A percentile compares a stretch with the other conserved stretches of the same genome.
These are phyloP conservation scores for Heliconius hermathena DNA, from an alignment of 1,140 invertebrate species.

Conservation along the genomic window DNA sequence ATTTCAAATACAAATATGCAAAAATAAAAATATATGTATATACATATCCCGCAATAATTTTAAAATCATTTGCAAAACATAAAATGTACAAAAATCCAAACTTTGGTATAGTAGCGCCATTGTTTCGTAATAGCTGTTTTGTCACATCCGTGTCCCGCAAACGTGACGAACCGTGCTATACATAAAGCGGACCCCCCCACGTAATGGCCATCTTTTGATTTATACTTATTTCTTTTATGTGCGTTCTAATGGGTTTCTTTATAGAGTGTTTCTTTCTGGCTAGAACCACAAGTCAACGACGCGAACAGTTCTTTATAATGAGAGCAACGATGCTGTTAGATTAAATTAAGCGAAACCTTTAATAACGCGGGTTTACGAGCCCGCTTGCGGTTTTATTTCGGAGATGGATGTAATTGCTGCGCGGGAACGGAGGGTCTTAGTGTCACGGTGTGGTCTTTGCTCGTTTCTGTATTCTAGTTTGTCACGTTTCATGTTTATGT, in stretches of 20 bases:
- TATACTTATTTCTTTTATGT: slow-evolving; percentile 79
- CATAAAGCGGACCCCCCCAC: slow-evolving; percentile 60
- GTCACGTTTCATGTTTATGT: slow-evolving; percentile 1
- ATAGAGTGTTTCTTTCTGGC: slow-evolving; percentile 62
- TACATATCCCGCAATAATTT: not conserved
- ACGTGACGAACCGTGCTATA: slow-evolving; percentile 67
- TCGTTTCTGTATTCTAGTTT: slow-evolving; percentile 20
- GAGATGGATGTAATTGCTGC: slow-evolving; percentile 44
- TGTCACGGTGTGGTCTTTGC: slow-evolving; percentile 31
- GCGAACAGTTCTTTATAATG: slow-evolving; percentile 40
- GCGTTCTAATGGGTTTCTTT: slow-evolving; percentile 69
- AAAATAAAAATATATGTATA: no score
- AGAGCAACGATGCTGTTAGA: slow-evolving; percentile 53
- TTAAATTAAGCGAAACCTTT: slow-evolving; percentile 63
- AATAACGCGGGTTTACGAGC: slow-evolving; percentile 46
- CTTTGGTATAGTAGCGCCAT: slow-evolving; percentile 11
- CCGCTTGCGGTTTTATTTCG: slow-evolving; percentile 44
- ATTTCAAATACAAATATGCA: no score
- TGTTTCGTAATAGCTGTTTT: slow-evolving; percentile 60
- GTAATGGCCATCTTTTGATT: slow-evolving; percentile 75
- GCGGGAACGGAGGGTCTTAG: slow-evolving; percentile 34
- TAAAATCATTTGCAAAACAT: not conserved
- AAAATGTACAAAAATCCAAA: not conserved
- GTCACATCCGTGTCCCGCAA: slow-evolving; percentile 66
- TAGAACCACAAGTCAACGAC: slow-evolving; percentile 45